Percentiles rank a stretch among this genome's conserved stretches.
These are phyloP conservation scores for Cranoglanis bouderius DNA, from an alignment of 2,113 vertebrate genomes.

Conservation along the genomic window DNA sequence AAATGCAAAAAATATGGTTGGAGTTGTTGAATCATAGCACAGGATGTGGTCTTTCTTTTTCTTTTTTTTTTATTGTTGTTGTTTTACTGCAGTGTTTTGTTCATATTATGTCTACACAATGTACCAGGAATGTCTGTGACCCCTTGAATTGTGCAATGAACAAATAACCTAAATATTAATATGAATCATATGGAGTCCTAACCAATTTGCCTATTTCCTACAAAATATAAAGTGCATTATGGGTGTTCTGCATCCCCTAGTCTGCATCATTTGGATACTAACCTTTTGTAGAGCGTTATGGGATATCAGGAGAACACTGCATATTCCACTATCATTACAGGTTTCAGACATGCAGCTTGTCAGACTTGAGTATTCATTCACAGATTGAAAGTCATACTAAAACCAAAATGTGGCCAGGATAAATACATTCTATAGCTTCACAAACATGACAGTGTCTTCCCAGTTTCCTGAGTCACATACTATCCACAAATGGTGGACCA, in stretches of 20 bases:
- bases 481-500: slow-evolving; percentile 25
- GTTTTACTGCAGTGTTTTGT: slow-evolving; percentile 2
- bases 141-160: not conserved
- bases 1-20: slow-evolving; percentile 29
- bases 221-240: not conserved
- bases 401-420: not conserved
- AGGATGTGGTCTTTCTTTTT: slow-evolving; percentile 23
- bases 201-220: not conserved
- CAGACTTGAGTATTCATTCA: not conserved
- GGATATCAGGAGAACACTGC: not conserved
- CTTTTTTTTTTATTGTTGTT: not conserved
- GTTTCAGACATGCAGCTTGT: not conserved
- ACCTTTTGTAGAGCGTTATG: not conserved
- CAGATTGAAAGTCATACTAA: not conserved
- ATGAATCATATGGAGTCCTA: not conserved
- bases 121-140: slow-evolving; percentile 9
- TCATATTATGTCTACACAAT: not conserved
- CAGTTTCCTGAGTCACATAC: slow-evolving; percentile 17
- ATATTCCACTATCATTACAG: not conserved
- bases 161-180: not conserved
- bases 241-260: not conserved
- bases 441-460: slow-evolving; percentile 2
- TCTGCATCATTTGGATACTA: not conserved
- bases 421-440: slow-evolving; percentile 14
- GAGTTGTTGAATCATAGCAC: slow-evolving; percentile 4